Base-by-base conservation (phyloP, 2,888 invertebrate species). In the Saturnia japonica region DNA sequence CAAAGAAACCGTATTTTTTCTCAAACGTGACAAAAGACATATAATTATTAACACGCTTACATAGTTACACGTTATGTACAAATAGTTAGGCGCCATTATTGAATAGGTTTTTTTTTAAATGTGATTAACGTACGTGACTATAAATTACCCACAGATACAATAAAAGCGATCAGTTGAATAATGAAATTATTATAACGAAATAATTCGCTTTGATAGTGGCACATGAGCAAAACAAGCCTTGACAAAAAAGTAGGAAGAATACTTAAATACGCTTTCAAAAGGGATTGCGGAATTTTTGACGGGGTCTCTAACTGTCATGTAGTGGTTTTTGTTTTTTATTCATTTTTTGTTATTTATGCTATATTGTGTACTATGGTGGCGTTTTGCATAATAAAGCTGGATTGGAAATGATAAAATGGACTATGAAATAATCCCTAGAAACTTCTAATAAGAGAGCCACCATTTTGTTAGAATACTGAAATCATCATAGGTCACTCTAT, bases 141-240 rank as follows among this genome's bases (percentile, higher is more conserved):
- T 22, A 22, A 22, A 54, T 54, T 54, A 57, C 2, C 12, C n/a
- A 25, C 7, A 62, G 28, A 47, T 47, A 64, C 70, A 66, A 70
- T 47, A 51, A 51, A 70, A 51, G 11, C 70, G 47, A 40, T 66
- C 34, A 11, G 16, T 66, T 9, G 34, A n/a, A 66, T 69, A 45
- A 51, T 51, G 34, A 51, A 62, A 62, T 16, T 40, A 19, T 70
- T 16, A 28, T n/a, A n/a, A n/a, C n/a, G n/a, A n/a, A n/a, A n/a
- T n/a, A n/a, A n/a, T n/a, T n/a, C n/a, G n/a, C 2, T 25, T 60
- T 60, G 14, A 28, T 25, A 60, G 14, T 25, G 57, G 57, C 28
- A 60, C 14, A 60, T 14, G 28, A 28, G 28, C 16, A 60, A 28
- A 14, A 25, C 25, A 6, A 0, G 28, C 14, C 14, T 28, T 25